Conservation (phyloP, 2,113 vertebrate species). For the Pachypanchax playfairii region DNA sequence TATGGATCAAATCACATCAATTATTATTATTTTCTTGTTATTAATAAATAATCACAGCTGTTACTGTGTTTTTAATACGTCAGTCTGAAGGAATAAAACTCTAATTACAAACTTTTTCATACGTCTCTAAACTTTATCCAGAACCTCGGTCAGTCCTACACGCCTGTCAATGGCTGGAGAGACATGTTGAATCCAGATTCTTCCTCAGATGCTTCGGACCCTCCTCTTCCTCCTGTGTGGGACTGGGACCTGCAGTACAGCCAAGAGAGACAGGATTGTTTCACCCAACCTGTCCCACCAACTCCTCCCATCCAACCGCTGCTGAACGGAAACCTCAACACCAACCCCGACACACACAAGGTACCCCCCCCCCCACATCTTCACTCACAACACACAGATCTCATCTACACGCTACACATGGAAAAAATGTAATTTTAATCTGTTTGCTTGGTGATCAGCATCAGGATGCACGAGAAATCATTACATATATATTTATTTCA, state of each 20-base stretch:
- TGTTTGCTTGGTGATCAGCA: not conserved
- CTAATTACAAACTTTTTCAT: too few species aligned
- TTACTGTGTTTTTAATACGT: too few species aligned
- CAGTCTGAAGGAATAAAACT: too few species aligned
- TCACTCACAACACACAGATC: not conserved
- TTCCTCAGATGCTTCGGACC: constrained; percentile 55
- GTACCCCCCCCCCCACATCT: constrained; percentile 64
- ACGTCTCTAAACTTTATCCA: constrained; percentile 32
- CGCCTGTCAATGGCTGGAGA: constrained; percentile 78
- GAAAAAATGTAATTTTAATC: too few species aligned
- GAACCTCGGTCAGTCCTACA: constrained; percentile 84
- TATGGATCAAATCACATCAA: too few species aligned
- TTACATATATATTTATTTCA: too few species aligned
- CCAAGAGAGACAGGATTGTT: constrained; percentile 75
- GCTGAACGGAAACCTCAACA: constrained; percentile 76
- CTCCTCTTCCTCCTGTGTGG: constrained; percentile 80
- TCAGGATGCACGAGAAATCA: not conserved
- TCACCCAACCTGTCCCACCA: constrained; percentile 80
- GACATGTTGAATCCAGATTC: constrained; percentile 64
- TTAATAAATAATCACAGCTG: too few species aligned
- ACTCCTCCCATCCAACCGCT: constrained; percentile 16
- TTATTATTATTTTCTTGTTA: too few species aligned
- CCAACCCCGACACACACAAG: constrained; percentile 64
- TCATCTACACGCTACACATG: too few species aligned
- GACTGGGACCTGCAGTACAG: constrained; percentile 89